Conservation (phyloP, 2,113 vertebrate species). For the Cepphus grylle region DNA sequence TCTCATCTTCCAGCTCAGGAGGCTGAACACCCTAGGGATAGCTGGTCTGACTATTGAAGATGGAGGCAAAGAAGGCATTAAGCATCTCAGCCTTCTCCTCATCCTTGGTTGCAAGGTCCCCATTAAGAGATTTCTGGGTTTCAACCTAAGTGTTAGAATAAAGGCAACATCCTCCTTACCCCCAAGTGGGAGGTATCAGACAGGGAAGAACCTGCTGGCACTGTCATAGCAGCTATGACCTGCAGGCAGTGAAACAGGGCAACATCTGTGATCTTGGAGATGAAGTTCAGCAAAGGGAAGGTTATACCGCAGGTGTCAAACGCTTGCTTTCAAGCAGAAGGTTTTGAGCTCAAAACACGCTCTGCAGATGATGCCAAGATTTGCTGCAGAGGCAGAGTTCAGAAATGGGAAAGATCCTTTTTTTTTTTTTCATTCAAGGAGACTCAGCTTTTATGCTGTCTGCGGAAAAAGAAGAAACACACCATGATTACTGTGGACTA, state of each 20-base stretch:
- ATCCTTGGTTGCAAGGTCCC: background rate
- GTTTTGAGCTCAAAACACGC: background rate
- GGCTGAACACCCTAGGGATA: no score
- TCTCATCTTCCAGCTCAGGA: no score
- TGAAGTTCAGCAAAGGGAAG: background rate
- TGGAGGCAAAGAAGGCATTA: no score
- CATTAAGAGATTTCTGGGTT: background rate
- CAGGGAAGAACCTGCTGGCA: background rate
- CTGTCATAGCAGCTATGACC: background rate
- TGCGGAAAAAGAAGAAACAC: conserved; percentile 6
- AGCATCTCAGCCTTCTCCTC: no score
- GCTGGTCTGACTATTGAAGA: no score
- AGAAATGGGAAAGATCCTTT: background rate
- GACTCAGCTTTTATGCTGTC: background rate
- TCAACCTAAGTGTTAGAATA: background rate
- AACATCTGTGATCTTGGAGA: background rate
- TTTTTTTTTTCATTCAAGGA: background rate
- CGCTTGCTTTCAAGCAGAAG: background rate
- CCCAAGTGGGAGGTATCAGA: background rate
- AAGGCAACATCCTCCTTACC: background rate
- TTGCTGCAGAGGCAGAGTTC: background rate
- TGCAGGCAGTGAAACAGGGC: background rate
- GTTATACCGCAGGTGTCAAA: background rate
- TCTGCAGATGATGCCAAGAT: background rate
- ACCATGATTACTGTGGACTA: background rate